Evolutionary conservation across 2,888 invertebrate genomes (phyloP).

Genomic region (Piscicola geometra): DNA sequence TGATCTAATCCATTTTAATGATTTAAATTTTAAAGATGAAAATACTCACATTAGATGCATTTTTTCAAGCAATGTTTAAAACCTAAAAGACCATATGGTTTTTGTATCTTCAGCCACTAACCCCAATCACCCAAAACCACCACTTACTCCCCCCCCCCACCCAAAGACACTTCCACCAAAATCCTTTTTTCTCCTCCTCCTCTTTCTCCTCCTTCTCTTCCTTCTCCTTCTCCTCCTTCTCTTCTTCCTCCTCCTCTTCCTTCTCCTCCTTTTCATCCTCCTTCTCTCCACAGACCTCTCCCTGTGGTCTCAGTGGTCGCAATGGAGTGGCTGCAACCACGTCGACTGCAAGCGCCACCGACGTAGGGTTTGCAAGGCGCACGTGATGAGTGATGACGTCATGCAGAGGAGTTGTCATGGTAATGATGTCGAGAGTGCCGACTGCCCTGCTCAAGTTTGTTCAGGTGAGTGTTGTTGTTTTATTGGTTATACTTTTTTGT

Average conservation of each 20-base stretch:
- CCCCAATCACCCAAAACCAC: too few species aligned
- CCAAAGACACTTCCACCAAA: not conserved
- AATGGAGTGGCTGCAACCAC: constrained; percentile 3
- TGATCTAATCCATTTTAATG: too few species aligned
- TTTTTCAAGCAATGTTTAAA: too few species aligned
- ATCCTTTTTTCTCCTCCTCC: constrained; percentile 1
- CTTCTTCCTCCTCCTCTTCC: constrained; percentile 12
- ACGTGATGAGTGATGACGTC: not conserved
- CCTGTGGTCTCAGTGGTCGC: constrained; percentile 8
- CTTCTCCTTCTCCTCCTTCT: constrained; percentile 14
- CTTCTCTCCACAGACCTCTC: not conserved
- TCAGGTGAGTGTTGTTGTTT: not conserved
- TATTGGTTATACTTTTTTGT: too few species aligned
- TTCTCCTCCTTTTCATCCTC: constrained; percentile 2
- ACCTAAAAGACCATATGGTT: too few species aligned
- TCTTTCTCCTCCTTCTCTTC: not conserved
- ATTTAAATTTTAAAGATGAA: too few species aligned
- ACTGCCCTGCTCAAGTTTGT: not conserved
- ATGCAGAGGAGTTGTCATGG: not conserved
- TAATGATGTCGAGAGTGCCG: not conserved
- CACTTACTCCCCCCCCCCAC: not conserved
- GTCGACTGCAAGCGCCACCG: not conserved
- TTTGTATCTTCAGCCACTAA: too few species aligned
- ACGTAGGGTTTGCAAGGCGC: not conserved
- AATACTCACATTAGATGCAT: too few species aligned